Base-by-base conservation (phyloP, 2,888 invertebrate species). In the Diloba caeruleocephala region DNA sequence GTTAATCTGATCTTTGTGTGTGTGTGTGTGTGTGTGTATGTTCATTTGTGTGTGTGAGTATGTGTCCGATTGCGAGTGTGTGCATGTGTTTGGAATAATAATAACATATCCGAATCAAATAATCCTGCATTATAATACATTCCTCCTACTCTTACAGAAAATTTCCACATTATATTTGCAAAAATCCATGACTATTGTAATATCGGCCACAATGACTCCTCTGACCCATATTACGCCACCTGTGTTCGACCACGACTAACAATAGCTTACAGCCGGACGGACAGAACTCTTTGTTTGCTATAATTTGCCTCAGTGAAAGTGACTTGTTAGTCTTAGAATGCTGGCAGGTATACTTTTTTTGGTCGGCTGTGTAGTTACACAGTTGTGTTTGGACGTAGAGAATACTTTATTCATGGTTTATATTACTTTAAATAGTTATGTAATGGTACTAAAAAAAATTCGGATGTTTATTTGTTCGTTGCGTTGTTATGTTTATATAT, bases 251-350 rank as follows among this genome's bases (percentile, higher is more conserved):
- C 29, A 48, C 39, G 10, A 25, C 48, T 43, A 56, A 70, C 71
- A 71, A 70, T 73, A 42, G 63, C 33, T 19, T 42, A 19, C 48
- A 38, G 33, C 52, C 38, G 15, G 39, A 44, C 45, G 49, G 46
- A 59, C 49, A 55, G 37, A 29, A 44, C 48, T 50, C 68, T 71
- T 71, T 61, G 68, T 68, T 50, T 45, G 33, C 29, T 25, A 48
- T 59, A 52, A 64, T 73, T 62, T 62, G 46, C 51, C 38, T 36
- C 49, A 68, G 68, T 67, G 71, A 72, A 72, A 72, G 71, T 74
- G 25, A 48, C 29, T 66, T 48, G 44, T 52, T 46, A 44, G 45
- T 50, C 43, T 57, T 41, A 17, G 32, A 39, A n/a, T n/a, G n/a
- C 23, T 34, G 32, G 34, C 41, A 26, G 17, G 12, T 21, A 13